phyloP scores from a whole-genome alignment of 2,888 invertebrate genomes.

The Octonoba sinensis region DNA sequence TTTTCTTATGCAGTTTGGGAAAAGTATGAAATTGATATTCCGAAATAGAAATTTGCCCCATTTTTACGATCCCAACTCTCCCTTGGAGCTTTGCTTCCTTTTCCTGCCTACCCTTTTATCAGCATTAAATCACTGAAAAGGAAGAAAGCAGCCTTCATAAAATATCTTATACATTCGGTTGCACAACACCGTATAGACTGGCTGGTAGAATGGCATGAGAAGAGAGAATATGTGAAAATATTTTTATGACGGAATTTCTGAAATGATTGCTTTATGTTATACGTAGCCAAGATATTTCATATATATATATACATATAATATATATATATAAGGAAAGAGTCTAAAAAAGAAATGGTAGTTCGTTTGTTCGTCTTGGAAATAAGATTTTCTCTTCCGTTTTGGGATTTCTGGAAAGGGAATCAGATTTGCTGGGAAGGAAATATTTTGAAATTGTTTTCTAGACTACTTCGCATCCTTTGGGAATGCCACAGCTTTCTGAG shows the following conservation, averaged over 20 bases:
- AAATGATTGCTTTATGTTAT: slow-evolving; percentile 2
- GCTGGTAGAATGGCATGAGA: background rate
- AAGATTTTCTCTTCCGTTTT: background rate
- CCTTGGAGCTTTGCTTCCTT: no score
- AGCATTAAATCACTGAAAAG: slow-evolving; percentile 3
- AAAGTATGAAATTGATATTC: no score
- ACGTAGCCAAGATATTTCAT: background rate
- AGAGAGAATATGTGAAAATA: slow-evolving; percentile 1
- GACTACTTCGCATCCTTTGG: background rate
- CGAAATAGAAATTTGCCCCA: no score
- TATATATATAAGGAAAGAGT: no score
- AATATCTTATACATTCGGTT: slow-evolving; percentile 8
- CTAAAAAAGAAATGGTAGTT: background rate
- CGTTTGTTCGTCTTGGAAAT: background rate
- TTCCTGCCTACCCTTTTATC: background rate
- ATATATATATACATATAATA: no score
- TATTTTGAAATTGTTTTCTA: background rate
- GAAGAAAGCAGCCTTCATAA: background rate
- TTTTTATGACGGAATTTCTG: background rate
- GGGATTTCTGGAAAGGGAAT: background rate
- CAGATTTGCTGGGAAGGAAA: background rate
- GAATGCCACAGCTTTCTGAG: no score
- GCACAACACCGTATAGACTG: background rate
- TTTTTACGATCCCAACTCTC: no score
- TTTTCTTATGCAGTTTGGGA: no score